Base-by-base conservation (phyloP, 2,113 vertebrate species). In the Hystrix cristata region DNA sequence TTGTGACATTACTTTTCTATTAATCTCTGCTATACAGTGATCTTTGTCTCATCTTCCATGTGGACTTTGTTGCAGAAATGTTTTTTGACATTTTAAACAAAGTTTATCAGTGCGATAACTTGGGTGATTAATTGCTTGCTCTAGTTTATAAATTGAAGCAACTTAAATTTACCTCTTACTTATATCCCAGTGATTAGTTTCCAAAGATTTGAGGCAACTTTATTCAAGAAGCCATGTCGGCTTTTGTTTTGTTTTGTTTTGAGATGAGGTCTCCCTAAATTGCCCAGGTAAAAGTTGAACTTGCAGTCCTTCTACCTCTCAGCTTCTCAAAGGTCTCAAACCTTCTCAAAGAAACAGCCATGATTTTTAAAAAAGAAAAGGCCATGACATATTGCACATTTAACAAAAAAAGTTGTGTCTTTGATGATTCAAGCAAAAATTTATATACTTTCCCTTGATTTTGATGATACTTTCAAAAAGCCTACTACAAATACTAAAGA, bases 391-490 rank as follows among this genome's bases (percentile, higher is more conserved):
- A 25, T 82, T 96, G 15, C 60, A 13, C 43, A 64, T 34, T 79
- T 7, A 80, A 34, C 83, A 64, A 87, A 87, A 23, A 14, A 48
- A 67, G 2, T 84, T 94, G 4, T 87, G 43, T 9, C 43, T 92
- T 97, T 96, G 12, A 65, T 95, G n/a, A 96, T 65, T 96, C 74
- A 95, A 67, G 34, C 57, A 59, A 91, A 97, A 83, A 76, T 12
- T 53, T 23, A 74, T 93, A 29, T 21, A 38, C n/a, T 95, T 94
- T 87, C 1, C 7, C 21, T 85, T 92, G 16, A 51, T 38, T 90
- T 93, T 95, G 8, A 31, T 91, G 43, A 89, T 92, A 9, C 31
- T 29, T 11, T 90, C 53, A 60, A 84, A 67, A 96, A 85, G 4
- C 21, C 27, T 78, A 1, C 53, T 88, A 6, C 38, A 90, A 10